phyloP scores from a whole-genome alignment of 2,113 vertebrate species.

The Tringa solitaria region DNA sequence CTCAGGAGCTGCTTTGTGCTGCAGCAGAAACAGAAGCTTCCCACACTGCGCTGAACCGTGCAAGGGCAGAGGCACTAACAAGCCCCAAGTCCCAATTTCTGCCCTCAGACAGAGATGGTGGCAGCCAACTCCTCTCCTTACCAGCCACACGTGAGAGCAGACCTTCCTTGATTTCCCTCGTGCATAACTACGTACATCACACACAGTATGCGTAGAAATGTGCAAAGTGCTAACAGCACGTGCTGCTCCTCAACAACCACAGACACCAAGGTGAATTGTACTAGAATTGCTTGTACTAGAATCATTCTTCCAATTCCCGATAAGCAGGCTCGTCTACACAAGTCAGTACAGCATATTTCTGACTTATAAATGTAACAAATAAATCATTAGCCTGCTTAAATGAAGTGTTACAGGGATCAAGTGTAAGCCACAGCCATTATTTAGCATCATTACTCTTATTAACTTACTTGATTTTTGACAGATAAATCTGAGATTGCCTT shows the following conservation, averaged over 20 bases:
- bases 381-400: background rate
- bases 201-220: accelerated
- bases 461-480: background rate
- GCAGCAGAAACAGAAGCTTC: background rate
- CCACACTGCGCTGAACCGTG: accelerated
- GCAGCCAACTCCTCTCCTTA: background rate
- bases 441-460: background rate
- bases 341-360: background rate
- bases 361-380: background rate
- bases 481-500: background rate
- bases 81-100: background rate
- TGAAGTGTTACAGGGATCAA: background rate
- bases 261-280: background rate
- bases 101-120: background rate
- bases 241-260: background rate
- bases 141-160: background rate
- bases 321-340: background rate
- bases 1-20: background rate
- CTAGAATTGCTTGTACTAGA: background rate
- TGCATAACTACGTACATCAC: background rate
- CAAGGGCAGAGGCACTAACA: background rate
- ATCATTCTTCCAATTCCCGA: background rate
- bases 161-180: background rate
- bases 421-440: background rate
- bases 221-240: accelerated